Conservation (phyloP, 2,797 vertebrate species). For the Neosalanx taihuensis region DNA sequence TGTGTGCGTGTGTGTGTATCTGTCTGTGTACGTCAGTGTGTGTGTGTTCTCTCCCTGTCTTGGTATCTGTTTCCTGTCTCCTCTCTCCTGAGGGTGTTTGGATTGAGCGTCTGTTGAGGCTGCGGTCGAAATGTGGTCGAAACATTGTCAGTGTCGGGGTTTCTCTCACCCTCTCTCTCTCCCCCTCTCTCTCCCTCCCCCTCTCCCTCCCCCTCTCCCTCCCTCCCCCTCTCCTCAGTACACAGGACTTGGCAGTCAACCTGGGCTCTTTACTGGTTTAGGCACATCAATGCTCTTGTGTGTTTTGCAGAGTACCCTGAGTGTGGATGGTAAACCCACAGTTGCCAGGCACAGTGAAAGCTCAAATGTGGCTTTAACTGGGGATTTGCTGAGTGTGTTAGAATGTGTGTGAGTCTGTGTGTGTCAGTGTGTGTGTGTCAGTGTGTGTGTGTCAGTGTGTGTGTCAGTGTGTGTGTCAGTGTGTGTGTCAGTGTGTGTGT, state of each 20-base stretch:
- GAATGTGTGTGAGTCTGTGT: slow-evolving; percentile 2
- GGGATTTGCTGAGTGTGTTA: no score
- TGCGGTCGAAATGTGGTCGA: slow-evolving; percentile 51
- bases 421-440: slow-evolving; percentile 7
- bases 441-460: not conserved
- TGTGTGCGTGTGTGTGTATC: not conserved
- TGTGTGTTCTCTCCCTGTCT: slow-evolving; percentile 21
- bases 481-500: slow-evolving; percentile 1
- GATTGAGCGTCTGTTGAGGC: slow-evolving; percentile 56
- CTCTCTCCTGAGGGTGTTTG: slow-evolving; percentile 48
- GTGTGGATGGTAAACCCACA: no score
- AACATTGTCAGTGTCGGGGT: slow-evolving; percentile 56
- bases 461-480: not conserved
- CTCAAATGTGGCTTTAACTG: no score
- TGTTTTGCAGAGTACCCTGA: no score
- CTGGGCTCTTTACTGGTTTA: slow-evolving; percentile 33
- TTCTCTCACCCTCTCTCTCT: slow-evolving; percentile 35
- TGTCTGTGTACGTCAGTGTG: no score
- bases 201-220: slow-evolving; percentile 8
- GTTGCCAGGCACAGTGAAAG: no score
- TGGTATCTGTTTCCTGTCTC: slow-evolving; percentile 52
- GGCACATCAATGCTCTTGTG: not conserved
- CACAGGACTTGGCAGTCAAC: slow-evolving; percentile 42
- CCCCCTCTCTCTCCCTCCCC: slow-evolving; percentile 38
- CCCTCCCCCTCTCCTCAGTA: slow-evolving; percentile 8